Base-by-base conservation (phyloP, 2,888 invertebrate genomes). In the Mimumesa dahlbomi region DNA sequence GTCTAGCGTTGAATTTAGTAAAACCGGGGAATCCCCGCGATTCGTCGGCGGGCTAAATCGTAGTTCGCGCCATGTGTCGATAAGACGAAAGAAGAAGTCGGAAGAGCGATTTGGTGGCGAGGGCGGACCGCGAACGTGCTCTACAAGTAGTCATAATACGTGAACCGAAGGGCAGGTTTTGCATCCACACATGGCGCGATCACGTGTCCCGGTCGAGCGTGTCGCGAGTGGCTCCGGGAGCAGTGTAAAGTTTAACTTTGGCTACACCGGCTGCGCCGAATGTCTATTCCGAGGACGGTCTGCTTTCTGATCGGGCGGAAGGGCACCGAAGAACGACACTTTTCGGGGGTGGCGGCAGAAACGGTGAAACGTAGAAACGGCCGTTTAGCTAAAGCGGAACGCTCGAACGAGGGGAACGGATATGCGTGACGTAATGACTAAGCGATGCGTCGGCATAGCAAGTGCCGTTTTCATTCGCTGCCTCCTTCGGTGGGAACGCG, bases 201-300 rank as follows among this genome's bases (percentile, higher is more conserved):
- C 83, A 83, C 82, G 84, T 82, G 77, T 59, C 45, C 71, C 63
- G 29, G 53, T 50, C 65, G 58, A 59, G 61, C 54, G 68, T 49
- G 22, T 43, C 21, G 46, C 45, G 14, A 29, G 56, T 58, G 46
- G 62, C 45, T 57, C 42, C 48, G 65, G 63, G 52, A 61, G 56
- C 75, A 82, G 82, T 86, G 85, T 88, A 88, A 88, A 88, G 84
- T 88, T 88, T 75, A 87, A 88, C 87, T 87, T 85, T 75, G 82
- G 82, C 75, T 82, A 87, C 87, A 76, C 89, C 89, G 88, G 89
- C 85, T 89, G 88, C 79, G 77, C 86, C 82, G 80, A 89, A 89
- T 89, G 89, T 88, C 88, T 81, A 70, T 76, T 65, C 77, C 57
- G 54, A 65, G 58, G 70, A 70, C 65, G 78, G 76, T 68, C 66